phyloP scores from a whole-genome alignment of 92 coral and sea anemone species.

The Meandrina meandrites region DNA sequence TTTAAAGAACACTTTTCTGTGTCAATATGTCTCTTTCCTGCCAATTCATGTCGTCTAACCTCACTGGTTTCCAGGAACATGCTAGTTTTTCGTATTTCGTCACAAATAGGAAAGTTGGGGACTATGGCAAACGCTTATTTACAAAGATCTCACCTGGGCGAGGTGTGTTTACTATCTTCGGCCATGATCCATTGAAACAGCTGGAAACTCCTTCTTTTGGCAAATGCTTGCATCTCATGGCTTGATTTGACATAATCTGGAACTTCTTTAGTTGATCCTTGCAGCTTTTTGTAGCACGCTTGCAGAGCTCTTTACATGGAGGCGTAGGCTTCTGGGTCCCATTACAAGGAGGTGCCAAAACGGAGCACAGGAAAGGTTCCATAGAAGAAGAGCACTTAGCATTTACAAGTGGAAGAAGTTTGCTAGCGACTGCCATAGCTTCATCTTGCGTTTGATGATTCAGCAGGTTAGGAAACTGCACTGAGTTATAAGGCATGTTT shows the following conservation, averaged over 20 bases:
- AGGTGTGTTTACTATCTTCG: neutral
- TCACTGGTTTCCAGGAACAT: no score
- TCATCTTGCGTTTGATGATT: conserved; percentile 58
- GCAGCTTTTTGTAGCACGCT: conserved; percentile 17
- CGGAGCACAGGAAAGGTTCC: conserved; percentile 42
- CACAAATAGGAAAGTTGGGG: no score
- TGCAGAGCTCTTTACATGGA: conserved; percentile 49
- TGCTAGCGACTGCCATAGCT: conserved; percentile 12
- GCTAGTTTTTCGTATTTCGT: no score
- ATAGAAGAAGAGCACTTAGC: conserved; percentile 49
- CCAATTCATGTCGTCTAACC: no score
- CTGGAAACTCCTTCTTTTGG: conserved; percentile 35
- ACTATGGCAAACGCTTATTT: neutral
- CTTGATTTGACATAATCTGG: conserved; percentile 10
- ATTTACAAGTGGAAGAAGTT: conserved; percentile 16
- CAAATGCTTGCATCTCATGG: conserved; percentile 41
- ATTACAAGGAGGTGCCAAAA: conserved; percentile 58
- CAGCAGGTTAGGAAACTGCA: conserved; percentile 48
- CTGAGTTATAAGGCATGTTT: conserved; percentile 27
- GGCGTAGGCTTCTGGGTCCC: conserved; percentile 8
- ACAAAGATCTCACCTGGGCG: neutral
- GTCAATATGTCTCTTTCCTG: no score
- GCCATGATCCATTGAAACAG: conserved; percentile 41
- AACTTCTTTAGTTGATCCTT: conserved; percentile 13
- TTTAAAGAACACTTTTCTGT: no score